Percentiles rank a stretch among this genome's conserved stretches.
phyloP scores from a whole-genome alignment of 2,888 invertebrate species.

The Rapana venosa region DNA sequence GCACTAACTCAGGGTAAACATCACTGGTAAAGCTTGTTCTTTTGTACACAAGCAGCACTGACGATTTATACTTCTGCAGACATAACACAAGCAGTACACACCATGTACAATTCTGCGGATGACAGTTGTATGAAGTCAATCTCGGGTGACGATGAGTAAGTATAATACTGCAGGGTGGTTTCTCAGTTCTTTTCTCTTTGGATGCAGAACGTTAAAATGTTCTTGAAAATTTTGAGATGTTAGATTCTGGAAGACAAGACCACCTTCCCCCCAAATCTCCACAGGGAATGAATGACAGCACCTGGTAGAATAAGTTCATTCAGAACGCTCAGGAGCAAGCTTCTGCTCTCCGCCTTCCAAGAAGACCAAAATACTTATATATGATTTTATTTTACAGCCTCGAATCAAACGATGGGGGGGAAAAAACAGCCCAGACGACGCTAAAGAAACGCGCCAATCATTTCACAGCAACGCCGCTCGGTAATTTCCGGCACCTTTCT shows the following conservation, averaged over 20 bases:
- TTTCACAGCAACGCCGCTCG: neutral
- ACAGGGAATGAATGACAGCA: neutral
- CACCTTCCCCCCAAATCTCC: neutral
- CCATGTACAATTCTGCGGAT: too few relatives aligned
- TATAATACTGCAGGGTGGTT: too few relatives aligned
- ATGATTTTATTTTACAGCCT: neutral
- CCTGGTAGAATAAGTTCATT: neutral
- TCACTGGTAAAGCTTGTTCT: too few relatives aligned
- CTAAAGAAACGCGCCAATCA: neutral
- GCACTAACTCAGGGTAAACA: too few relatives aligned
- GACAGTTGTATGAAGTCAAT: too few relatives aligned
- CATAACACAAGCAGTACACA: too few relatives aligned
- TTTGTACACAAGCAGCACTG: too few relatives aligned
- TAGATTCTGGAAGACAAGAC: too few relatives aligned
- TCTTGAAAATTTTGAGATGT: too few relatives aligned
- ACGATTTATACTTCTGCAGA: too few relatives aligned
- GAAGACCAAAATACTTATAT: neutral
- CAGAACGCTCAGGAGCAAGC: neutral
- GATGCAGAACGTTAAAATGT: neutral
- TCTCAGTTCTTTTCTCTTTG: neutral
- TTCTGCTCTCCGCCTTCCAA: neutral
- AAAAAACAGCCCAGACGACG: neutral
- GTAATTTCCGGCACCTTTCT: neutral
- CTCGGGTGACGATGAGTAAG: too few relatives aligned
- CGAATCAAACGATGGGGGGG: neutral